These are phyloP conservation scores for Lysandra bellargus DNA, from an alignment of 2,888 invertebrate species.

Conservation along the genomic window DNA sequence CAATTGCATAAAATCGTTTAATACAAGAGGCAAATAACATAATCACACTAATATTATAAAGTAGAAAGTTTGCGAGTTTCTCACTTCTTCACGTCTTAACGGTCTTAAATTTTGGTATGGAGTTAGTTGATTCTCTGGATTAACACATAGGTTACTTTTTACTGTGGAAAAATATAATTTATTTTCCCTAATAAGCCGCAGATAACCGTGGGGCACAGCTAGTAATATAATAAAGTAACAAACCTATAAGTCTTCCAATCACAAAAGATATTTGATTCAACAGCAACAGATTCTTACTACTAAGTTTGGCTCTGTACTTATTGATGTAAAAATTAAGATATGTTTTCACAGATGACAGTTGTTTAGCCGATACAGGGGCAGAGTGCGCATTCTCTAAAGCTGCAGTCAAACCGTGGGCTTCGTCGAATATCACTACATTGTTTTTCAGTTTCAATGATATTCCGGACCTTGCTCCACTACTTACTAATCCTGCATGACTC, in stretches of 20 bases:
- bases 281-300: conserved; percentile 88
- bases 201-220: neutral
- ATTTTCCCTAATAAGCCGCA: no score
- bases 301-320: conserved; percentile 87
- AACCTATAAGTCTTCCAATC: conserved; percentile 78
- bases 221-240: neutral
- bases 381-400: conserved; percentile 93
- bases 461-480: conserved; percentile 66
- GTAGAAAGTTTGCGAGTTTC: no score
- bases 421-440: conserved; percentile 94
- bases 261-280: conserved; percentile 92
- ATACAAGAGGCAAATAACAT: no score
- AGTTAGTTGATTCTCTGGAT: no score
- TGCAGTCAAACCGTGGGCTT: conserved; percentile 97
- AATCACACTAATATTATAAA: no score
- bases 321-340: conserved; percentile 86
- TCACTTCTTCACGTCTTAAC: no score
- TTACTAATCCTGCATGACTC: conserved; percentile 72
- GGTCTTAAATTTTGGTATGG: no score
- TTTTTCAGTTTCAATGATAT: conserved; percentile 78
- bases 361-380: conserved; percentile 84
- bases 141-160: no score
- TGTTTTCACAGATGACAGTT: conserved; percentile 82
- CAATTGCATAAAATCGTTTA: no score
- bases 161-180: no score